These are phyloP conservation scores for Cerceris ruficornis DNA, from an alignment of 2,888 invertebrate genomes.

Conservation along the genomic window DNA sequence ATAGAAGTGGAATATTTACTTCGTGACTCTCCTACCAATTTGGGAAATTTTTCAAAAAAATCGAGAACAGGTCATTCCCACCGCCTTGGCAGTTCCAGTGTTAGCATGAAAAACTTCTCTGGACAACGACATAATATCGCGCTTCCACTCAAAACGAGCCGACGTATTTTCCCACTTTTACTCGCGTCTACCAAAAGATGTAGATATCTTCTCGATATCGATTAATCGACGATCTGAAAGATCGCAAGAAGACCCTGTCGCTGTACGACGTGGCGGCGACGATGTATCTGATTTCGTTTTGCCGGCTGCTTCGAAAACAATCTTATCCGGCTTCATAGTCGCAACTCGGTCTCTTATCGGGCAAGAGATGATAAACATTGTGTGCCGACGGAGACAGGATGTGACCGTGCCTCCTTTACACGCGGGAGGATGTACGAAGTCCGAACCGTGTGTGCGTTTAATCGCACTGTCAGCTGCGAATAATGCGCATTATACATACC, in stretches of 20 bases:
- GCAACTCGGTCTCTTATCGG: conserved; percentile 2
- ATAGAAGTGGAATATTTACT: too few species aligned
- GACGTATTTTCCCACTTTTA: too few species aligned
- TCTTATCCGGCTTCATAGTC: conserved; percentile 3
- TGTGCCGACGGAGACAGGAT: not conserved
- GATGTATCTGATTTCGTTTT: not conserved
- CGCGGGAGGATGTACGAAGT: not conserved
- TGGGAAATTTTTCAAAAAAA: too few species aligned
- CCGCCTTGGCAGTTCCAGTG: not conserved
- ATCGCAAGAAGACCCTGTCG: not conserved
- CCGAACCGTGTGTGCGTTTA: not conserved
- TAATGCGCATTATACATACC: too few species aligned
- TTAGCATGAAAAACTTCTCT: not conserved
- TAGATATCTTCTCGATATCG: too few species aligned
- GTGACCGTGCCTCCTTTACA: not conserved
- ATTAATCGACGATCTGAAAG: not conserved
- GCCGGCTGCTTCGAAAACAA: not conserved
- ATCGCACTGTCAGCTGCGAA: not conserved
- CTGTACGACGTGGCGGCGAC: not conserved
- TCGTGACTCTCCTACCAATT: too few species aligned
- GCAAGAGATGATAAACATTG: not conserved
- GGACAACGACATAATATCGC: not conserved
- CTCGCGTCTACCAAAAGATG: too few species aligned
- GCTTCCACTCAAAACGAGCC: not conserved
- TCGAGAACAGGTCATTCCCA: too few species aligned